phyloP scores from a whole-genome alignment of 2,113 vertebrate species.

The Trachemys scripta region DNA sequence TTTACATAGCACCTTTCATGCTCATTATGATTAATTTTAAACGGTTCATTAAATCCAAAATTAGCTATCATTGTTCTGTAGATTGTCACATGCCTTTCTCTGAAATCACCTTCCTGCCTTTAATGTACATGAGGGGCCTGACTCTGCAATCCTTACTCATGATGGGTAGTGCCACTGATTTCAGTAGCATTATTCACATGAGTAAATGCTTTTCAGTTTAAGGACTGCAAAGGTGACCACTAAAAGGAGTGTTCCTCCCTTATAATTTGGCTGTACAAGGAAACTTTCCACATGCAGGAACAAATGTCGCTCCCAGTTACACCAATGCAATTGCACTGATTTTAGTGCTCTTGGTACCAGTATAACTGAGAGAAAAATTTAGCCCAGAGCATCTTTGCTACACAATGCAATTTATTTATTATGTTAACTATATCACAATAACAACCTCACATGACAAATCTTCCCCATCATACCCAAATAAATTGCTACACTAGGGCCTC shows the following conservation, averaged over 20 bases:
- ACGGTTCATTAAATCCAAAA: conserved; percentile 22
- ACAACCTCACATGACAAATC: neutral
- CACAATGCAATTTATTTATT: neutral
- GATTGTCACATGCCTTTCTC: neutral
- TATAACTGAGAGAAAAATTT: neutral
- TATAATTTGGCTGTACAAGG: neutral
- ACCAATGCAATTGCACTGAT: neutral
- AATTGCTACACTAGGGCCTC: neutral
- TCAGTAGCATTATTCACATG: neutral
- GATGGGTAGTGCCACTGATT: neutral
- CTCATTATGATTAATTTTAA: conserved; percentile 21
- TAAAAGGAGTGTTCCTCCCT: rapidly evolving
- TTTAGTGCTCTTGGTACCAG: neutral
- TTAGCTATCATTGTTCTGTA: neutral
- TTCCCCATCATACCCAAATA: neutral
- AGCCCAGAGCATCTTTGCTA: neutral
- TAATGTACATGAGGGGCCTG: rapidly evolving
- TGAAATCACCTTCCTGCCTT: neutral
- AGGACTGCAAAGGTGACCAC: neutral
- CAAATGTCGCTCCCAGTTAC: neutral
- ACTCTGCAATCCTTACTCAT: neutral
- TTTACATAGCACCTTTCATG: neutral
- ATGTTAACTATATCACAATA: neutral
- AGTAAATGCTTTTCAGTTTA: neutral
- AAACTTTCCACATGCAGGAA: rapidly evolving